phyloP scores from a whole-genome alignment of 2,888 invertebrate species.

The Hypsopygia costalis region DNA sequence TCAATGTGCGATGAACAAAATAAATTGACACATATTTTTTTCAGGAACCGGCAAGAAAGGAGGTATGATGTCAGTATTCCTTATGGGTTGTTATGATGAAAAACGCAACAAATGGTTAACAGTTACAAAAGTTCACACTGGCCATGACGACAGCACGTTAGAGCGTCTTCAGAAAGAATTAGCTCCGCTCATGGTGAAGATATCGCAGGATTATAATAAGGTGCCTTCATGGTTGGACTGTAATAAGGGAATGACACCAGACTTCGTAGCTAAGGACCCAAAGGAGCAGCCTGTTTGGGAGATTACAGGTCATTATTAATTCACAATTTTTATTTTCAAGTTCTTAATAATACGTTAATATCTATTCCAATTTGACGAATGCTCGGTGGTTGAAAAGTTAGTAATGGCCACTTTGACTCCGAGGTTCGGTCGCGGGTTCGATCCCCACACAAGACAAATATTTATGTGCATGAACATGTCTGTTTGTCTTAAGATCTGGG shows the following conservation, averaged over 20 bases:
- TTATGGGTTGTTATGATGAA: conserved; percentile 94
- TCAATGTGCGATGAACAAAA: too few species aligned
- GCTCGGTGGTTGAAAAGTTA: too few species aligned
- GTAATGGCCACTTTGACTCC: too few species aligned
- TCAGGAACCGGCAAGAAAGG: conserved; percentile 91
- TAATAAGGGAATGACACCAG: conserved; percentile 92
- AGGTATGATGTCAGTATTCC: conserved; percentile 95
- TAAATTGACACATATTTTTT: conserved; percentile 17
- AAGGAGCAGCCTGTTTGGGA: conserved; percentile 96
- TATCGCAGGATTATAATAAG: conserved; percentile 85
- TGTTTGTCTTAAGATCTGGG: too few species aligned
- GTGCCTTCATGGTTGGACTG: conserved; percentile 91
- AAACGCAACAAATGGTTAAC: conserved; percentile 87
- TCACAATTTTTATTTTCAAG: too few species aligned
- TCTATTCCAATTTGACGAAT: too few species aligned
- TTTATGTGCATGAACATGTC: too few species aligned
- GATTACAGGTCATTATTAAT: conserved; percentile 84
- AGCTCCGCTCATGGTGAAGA: conserved; percentile 86
- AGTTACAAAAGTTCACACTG: conserved; percentile 94
- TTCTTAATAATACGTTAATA: too few species aligned
- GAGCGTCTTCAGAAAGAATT: conserved; percentile 85
- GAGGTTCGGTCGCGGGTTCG: too few species aligned
- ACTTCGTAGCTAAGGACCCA: conserved; percentile 92
- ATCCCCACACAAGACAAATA: too few species aligned
- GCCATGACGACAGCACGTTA: conserved; percentile 93